phyloP scores from a whole-genome alignment of 2,888 invertebrate genomes.

The Lithophane socia region DNA sequence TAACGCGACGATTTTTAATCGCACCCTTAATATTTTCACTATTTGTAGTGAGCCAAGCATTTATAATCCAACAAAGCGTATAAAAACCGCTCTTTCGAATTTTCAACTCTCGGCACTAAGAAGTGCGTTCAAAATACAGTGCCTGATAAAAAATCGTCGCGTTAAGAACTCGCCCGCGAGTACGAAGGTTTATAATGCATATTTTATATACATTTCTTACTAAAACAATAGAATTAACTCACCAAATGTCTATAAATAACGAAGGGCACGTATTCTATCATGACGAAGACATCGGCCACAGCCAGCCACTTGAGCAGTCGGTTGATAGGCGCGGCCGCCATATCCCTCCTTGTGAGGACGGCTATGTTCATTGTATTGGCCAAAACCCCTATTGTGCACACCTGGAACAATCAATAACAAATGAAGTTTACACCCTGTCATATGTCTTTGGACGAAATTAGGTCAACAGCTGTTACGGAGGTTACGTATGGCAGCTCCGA shows the following conservation, averaged over 20 bases:
- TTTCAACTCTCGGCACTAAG: no score
- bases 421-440: neutral
- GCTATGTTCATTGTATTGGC: slow-evolving; percentile 97
- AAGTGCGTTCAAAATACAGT: no score
- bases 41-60: neutral
- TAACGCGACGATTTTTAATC: neutral
- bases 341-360: slow-evolving; percentile 95
- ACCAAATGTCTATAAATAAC: slow-evolving; percentile 87
- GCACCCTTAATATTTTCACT: neutral
- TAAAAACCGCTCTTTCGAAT: no score
- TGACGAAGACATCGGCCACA: slow-evolving; percentile 97
- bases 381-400: slow-evolving; percentile 96
- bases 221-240: slow-evolving; percentile 59
- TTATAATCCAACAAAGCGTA: neutral
- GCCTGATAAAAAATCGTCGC: neutral
- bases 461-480: neutral
- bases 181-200: neutral
- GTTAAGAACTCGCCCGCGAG: neutral
- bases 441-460: neutral
- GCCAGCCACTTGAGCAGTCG: slow-evolving; percentile 96
- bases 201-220: neutral
- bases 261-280: slow-evolving; percentile 93
- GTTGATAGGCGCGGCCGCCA: slow-evolving; percentile 97
- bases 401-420: slow-evolving; percentile 82
- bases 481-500: neutral